phyloP scores from a whole-genome alignment of 2,888 invertebrate genomes.

The Autographa pulchrina region DNA sequence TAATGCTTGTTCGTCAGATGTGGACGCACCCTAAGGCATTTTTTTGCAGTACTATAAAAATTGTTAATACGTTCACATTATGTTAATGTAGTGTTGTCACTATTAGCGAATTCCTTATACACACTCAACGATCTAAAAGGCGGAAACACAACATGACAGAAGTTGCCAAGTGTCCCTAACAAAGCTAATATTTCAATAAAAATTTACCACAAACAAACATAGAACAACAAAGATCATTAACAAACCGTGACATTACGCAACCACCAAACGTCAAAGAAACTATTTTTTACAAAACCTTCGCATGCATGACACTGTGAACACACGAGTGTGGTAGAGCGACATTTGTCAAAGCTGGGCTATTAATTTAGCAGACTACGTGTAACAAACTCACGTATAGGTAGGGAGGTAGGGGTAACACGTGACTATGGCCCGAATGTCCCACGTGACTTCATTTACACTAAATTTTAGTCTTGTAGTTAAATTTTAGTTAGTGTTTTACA shows the following conservation, averaged over 20 bases:
- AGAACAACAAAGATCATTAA: conserved; percentile 26
- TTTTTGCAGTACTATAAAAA: no score
- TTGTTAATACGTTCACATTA: no score
- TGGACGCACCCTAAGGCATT: no score
- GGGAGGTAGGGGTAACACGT: conserved; percentile 35
- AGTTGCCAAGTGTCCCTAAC: not conserved
- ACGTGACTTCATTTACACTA: not conserved
- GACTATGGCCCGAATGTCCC: conserved; percentile 9
- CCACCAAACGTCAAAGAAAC: conserved; percentile 47
- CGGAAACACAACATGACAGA: no score
- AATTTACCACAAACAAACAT: conserved; percentile 1
- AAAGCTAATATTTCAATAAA: not conserved
- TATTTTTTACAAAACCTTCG: conserved; percentile 48
- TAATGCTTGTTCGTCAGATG: no score
- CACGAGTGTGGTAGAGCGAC: conserved; percentile 26
- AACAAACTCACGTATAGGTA: conserved; percentile 49
- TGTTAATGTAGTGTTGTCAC: no score
- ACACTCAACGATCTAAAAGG: no score
- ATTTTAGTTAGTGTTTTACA: not conserved
- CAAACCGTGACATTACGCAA: conserved; percentile 34
- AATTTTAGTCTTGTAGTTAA: not conserved
- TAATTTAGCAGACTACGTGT: conserved; percentile 63
- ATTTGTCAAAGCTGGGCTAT: conserved; percentile 66
- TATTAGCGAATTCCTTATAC: no score
- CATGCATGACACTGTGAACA: conserved; percentile 57